phyloP scores from a whole-genome alignment of 1,140 invertebrate species.

The Achroia grisella region DNA sequence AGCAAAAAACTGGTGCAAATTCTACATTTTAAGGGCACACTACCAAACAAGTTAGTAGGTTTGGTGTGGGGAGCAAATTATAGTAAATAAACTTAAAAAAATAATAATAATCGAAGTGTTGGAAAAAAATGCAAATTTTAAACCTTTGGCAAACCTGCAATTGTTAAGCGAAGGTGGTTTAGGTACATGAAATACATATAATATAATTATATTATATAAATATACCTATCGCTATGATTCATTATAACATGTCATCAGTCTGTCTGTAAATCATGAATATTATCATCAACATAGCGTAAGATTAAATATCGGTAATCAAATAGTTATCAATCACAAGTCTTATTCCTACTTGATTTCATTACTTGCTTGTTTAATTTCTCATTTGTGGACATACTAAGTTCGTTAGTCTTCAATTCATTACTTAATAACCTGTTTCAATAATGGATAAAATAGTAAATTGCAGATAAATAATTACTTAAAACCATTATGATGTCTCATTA shows the following conservation, averaged over 20 bases:
- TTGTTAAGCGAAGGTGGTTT: constrained; percentile 57
- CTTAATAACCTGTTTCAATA: no score
- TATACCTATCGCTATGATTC: not conserved
- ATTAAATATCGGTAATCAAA: constrained; percentile 4
- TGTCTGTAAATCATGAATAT: constrained; percentile 21
- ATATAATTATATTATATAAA: no score
- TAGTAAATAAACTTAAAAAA: constrained; percentile 13
- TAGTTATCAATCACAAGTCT: no score
- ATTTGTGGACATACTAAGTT: no score
- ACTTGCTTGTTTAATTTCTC: no score
- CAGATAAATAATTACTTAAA: not conserved
- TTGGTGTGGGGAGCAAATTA: constrained; percentile 35
- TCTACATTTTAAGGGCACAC: not conserved
- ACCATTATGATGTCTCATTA: no score
- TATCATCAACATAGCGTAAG: no score
- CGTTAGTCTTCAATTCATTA: no score
- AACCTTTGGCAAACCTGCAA: constrained; percentile 73
- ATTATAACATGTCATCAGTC: constrained; percentile 2
- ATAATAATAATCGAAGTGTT: constrained; percentile 45
- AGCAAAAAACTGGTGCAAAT: constrained; percentile 13
- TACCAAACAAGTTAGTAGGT: constrained; percentile 30
- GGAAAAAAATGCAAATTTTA: constrained; percentile 73
- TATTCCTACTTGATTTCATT: no score
- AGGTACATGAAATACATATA: not conserved
- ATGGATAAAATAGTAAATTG: no score